Percentiles rank a stretch among this genome's conserved stretches.
phyloP scores from a whole-genome alignment of 2,888 invertebrate species.

The Subacronicta megacephala region DNA sequence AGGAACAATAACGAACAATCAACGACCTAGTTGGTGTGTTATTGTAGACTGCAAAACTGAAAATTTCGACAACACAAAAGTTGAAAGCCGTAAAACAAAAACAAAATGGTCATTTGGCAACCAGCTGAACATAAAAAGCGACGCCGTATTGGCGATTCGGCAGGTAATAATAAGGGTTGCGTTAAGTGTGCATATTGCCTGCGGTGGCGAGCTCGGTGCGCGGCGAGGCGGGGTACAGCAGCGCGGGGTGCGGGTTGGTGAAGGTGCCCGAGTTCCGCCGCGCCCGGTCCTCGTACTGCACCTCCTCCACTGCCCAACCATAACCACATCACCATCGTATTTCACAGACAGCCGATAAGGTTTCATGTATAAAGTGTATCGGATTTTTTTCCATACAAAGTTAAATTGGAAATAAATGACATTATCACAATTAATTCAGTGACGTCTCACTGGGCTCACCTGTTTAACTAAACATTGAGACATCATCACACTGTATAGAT shows the following conservation, averaged over 20 bases:
- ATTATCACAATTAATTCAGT: too few relatives aligned
- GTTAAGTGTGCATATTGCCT: constrained; percentile 68
- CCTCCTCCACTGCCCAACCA: constrained; percentile 62
- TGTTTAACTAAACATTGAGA: too few relatives aligned
- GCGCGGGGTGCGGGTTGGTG: constrained; percentile 84
- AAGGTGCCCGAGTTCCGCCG: constrained; percentile 85
- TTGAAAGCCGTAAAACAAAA: constrained; percentile 24
- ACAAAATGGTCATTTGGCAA: constrained; percentile 18
- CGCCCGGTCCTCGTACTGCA: constrained; percentile 75
- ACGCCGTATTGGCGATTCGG: background rate
- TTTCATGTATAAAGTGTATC: too few relatives aligned
- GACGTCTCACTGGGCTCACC: too few relatives aligned
- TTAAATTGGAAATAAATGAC: too few relatives aligned
- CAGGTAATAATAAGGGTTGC: too few relatives aligned
- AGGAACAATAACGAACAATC: constrained; percentile 8
- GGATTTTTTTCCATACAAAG: too few relatives aligned
- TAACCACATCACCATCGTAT: constrained; percentile 3
- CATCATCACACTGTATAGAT: too few relatives aligned
- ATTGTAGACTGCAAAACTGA: constrained; percentile 21
- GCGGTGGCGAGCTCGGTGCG: constrained; percentile 85
- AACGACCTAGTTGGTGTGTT: constrained; percentile 2
- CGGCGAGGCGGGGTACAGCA: constrained; percentile 79
- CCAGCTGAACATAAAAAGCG: constrained; percentile 27
- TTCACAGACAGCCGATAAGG: too few relatives aligned
- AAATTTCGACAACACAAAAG: constrained; percentile 29